Base-by-base conservation (phyloP, 2,888 invertebrate species). In the Dascillus cervinus region DNA sequence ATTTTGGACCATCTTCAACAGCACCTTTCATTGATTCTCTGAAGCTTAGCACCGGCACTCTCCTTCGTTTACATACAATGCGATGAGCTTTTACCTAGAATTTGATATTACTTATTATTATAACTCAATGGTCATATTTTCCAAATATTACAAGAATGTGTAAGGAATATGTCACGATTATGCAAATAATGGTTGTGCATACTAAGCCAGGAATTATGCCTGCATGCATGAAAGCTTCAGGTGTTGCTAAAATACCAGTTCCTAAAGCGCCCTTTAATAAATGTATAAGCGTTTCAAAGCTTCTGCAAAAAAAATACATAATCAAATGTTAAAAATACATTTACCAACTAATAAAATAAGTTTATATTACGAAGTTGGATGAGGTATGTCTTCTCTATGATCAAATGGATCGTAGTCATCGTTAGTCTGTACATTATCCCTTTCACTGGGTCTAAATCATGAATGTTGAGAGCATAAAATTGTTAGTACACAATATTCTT, bases 161-260 rank as follows among this genome's bases (percentile, higher is more conserved):
- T 59, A 94, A 78, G 54, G 92, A 90, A 64, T 92, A 90, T 20
- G 89, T 82, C 57, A 88, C 80, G 11, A 94, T 69, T 17, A 73
- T 56, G 32, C 89, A 90, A 22, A 92, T 80, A 11, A 87, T 43
- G 24, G 87, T 59, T 0, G 91, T 80, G 9, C 82, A 80, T 24
- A 84, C 61, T 15, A 82, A 65, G 5, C 91, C 92, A 13, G 81
- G 78, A 41, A 82, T 62, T 22, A 91, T 71, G 0, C 95, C 95
- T 3, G 92, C 75, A 58, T 89, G 79, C 45, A 76, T 75, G 62
- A 91, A 87, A n/a, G 91, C 94, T 54, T 83, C 78, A 3, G 95
- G 95, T 84, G 96, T 86, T 4, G 94, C 94, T 43, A 95, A 67
- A 44, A 94, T 86, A 0, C 96, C 96, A 0, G 94, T 94, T 2